These are phyloP conservation scores for Aurelia aurita complex sp. Pacific DNA, from an alignment of 30 jellyfish, hydroid and myxozoan genomes.

Conservation along the genomic window DNA sequence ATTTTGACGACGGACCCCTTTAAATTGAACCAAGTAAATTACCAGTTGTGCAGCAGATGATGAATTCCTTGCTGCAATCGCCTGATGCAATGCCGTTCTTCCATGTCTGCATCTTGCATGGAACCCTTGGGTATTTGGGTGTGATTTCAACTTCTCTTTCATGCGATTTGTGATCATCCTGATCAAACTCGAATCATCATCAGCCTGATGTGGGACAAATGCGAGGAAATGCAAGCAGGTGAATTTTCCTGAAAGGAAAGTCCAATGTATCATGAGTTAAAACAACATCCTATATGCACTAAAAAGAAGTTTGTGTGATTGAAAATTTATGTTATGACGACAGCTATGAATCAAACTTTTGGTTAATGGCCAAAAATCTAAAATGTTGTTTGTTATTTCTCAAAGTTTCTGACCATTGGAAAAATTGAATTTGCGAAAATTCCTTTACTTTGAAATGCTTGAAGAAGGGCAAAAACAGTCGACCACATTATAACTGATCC, in stretches of 20 bases:
- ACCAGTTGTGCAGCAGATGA: constrained; percentile 11
- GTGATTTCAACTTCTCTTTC: not conserved
- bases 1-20: not conserved
- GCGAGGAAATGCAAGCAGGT: constrained; percentile 49
- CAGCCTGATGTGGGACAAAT: not conserved
- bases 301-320: no score
- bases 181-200: not conserved
- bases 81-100: constrained; percentile 49
- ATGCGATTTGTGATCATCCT: not conserved
- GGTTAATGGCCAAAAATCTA: no score
- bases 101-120: constrained; percentile 52
- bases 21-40: not conserved
- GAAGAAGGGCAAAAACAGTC: no score
- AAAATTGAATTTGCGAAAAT: no score
- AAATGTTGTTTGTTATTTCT: no score
- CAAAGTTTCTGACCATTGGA: no score
- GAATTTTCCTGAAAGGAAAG: constrained; percentile 22
- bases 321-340: no score
- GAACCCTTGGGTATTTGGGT: not conserved
- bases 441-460: no score
- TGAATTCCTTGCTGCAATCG: not conserved
- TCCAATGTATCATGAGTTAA: no score
- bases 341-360: no score
- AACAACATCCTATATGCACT: no score
- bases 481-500: no score